Evolutionary conservation across 92 coral and sea anemone genomes (phyloP), one percentile per base, ranked within the genome.

Genomic region (Palythoa grandis): DNA sequence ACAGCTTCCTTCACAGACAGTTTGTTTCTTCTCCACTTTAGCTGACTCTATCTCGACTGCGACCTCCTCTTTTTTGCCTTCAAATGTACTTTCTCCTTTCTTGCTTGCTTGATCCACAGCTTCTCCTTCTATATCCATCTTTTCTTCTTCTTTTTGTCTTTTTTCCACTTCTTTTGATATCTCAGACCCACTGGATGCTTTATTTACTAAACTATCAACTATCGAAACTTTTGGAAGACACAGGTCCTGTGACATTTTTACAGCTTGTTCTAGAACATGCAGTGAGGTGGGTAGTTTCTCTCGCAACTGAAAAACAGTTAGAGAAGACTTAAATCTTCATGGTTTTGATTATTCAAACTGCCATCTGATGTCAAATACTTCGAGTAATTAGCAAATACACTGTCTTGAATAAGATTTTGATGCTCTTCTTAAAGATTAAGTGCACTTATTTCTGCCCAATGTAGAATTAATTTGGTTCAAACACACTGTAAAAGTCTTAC

Each of bases 251-350:
- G 57, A 23, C 73, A 80, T 70, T 63, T 65, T 48, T 35, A 80
- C 85, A 43, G 85, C 85, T 80, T 80, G 85, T 52, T 80, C 85
- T 11, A 80, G 60, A 39, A 80, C 61, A 5, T 80, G 72, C 8
- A 80, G 85, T 16, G 85, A 80, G 35, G 74, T 66, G 43, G 85
- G 85, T 0, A 80, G 85, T 38, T 66, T 80, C 19, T 80, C 85
- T 47, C 85, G 47, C 50, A 80, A 66, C 85, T 80, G 43, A 22
- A 48, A 65, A 23, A 66, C 8, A 14, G 7, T 11, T 19, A 17
- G 37, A 52, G 2, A 22, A 58, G 52, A 63, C 2, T 2, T 17
- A 60, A 43, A 43, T 5, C 50, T 43, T 43, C 3, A 4, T 43
- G 50, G 7, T 43, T 43, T 8, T 43, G 50, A 43, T 43, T 43